Percentiles rank a stretch among this genome's conserved stretches.
Conservation (phyloP, 2,888 invertebrate genomes). For the Sinodicranocentrus sp. region DNA sequence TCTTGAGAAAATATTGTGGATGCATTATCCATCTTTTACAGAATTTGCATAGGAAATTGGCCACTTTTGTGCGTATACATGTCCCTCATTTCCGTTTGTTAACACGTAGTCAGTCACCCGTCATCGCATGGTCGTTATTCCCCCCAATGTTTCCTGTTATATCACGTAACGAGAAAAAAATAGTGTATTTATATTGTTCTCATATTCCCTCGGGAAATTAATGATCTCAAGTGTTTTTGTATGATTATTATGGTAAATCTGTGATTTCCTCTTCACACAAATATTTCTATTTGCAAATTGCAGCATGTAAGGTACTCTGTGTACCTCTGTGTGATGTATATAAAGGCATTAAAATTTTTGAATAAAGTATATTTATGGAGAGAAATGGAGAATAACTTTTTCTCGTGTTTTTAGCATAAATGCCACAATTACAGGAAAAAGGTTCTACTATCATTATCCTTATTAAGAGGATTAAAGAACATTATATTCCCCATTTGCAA, state of each 20-base stretch:
- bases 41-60: slow-evolving; percentile 33
- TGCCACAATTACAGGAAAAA: too few relatives aligned
- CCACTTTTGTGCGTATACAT: slow-evolving; percentile 11
- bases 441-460: too few relatives aligned
- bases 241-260: slow-evolving; percentile 16
- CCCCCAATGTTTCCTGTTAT: not conserved
- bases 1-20: too few relatives aligned
- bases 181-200: not conserved
- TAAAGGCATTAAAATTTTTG: not conserved
- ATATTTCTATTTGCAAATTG: slow-evolving; percentile 13
- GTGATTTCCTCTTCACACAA: slow-evolving; percentile 29
- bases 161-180: too few relatives aligned
- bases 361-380: slow-evolving; percentile 8
- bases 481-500: not conserved
- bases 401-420: too few relatives aligned
- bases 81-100: slow-evolving; percentile 34
- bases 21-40: not conserved
- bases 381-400: too few relatives aligned
- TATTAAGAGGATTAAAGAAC: not conserved
- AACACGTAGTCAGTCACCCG: slow-evolving; percentile 17
- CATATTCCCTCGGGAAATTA: not conserved
- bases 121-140: not conserved
- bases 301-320: not conserved
- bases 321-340: not conserved
- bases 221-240: slow-evolving; percentile 21